Evolutionary conservation across 2,888 invertebrate genomes (phyloP), one percentile per base, ranked within the genome.

Genomic region (Galeopsomyia nigrocyanea): DNA sequence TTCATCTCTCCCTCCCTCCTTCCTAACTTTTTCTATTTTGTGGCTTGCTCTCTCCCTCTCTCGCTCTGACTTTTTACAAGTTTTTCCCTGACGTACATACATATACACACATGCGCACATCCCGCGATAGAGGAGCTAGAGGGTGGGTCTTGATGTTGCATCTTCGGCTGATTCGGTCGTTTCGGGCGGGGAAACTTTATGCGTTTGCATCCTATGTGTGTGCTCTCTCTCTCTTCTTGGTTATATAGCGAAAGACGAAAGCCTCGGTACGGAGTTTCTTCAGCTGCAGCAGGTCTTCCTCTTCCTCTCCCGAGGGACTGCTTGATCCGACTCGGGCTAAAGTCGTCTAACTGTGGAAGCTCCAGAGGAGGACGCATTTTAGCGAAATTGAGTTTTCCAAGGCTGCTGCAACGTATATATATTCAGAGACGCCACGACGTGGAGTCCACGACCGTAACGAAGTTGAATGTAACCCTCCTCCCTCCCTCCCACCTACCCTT

Each of bases 191-290:
- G 69, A 78, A 79, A 78, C 80, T 85, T 85, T 85, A 85, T 84
- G 82, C 81, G 82, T 83, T 82, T 83, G 83, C 82, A 83, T 85
- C 82, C 83, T 82, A 81, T 83, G 83, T 74, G 17, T 53, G 19
- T 80, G 81, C 81, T 82, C 78, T 80, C 46, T 53, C 60, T 21
- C 31, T 19, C 46, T 22, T 9, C 19, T 3, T 46, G 14, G 39
- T 39, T 21, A 51, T 63, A 31, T n/a, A 58, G 58, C 58, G 10
- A 31, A 19, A n/a, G 58, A 63, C 57, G 71, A 71, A 55, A 65
- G 65, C 61, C 65, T 65, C 56, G 31, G 26, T 26, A 26, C 13
- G 19, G 67, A 71, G 68, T 73, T 73, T 53, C 73, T 74, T 73
- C 75, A 58, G 68, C 63, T 57, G 72, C 68, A 39, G 39, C 39